Evolutionary conservation across 2,797 vertebrate species (phyloP), one percentile per base, ranked within the genome.

Genomic region (Rhinichthys osculus): DNA sequence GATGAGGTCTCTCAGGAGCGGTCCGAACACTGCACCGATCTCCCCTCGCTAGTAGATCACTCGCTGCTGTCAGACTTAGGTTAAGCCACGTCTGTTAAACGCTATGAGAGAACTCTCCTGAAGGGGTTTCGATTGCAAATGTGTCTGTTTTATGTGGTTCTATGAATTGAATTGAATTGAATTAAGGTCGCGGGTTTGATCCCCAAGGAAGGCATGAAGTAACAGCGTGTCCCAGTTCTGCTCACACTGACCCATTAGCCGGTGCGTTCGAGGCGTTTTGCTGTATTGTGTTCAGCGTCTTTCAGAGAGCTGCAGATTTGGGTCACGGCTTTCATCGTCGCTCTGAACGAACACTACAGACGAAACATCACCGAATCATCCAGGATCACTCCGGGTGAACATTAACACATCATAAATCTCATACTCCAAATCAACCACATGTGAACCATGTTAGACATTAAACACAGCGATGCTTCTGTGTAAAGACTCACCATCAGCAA

Each of bases 231-330:
- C 73, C 73, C 14, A 77, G 30, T 54, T 76, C 50, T 23, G 27
- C 62, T 33, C 62, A 66, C 14, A 14, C 11, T 14, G 73, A 54
- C 47, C 50, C 67, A 21, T 54, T 77, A 23, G 50, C n/a, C 30
- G 54, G 72, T 13, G 72, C 1, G 44, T 74, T 52, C 14, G 30
- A 52, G 73, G 73, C 50, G 50, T 57, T 76, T 23, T 35, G 73
- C 73, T 77, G 73, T 77, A 57, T 77, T 77, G 73, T 77, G 73
- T 54, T 54, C 30, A 33, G 47, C 1, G 27, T 76, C 30, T 76
- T 35, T 76, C 73, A 57, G 50, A 76, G 30, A 35, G 73, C 17
- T 23, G 73, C 50, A 35, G 73, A 57, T 77, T 23, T 77, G 73
- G 73, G 73, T 77, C 73, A 76, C 19, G 6, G 64, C 14, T 66